Evolutionary conservation across 2,888 invertebrate genomes (phyloP).

Genomic region (Aspidiotus rigidus): DNA sequence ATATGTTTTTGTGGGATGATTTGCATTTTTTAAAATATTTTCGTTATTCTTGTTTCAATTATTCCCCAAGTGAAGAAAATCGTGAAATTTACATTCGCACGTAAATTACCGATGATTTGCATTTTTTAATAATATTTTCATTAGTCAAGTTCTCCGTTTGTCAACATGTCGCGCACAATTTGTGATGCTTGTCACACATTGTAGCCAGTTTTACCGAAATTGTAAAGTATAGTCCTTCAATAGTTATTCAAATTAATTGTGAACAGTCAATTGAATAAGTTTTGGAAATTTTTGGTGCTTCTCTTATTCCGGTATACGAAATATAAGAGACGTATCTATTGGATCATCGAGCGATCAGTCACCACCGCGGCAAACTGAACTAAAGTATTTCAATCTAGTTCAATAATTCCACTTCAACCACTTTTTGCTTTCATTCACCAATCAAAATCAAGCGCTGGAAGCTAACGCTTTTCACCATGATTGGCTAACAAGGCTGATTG

Average conservation of each 20-base stretch:
- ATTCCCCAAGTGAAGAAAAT: background rate
- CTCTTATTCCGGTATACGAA: background rate
- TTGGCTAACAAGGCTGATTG: no score
- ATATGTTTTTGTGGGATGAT: background rate
- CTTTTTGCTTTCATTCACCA: no score
- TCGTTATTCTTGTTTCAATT: background rate
- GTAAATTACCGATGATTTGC: background rate
- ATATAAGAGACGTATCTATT: background rate
- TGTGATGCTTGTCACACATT: background rate
- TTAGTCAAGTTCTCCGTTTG: background rate
- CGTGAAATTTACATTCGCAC: background rate
- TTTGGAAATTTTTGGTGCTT: background rate
- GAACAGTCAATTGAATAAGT: background rate
- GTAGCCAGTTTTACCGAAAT: conserved; percentile 2
- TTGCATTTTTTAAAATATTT: background rate
- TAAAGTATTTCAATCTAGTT: background rate
- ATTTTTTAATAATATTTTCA: background rate
- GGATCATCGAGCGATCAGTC: conserved; percentile 3
- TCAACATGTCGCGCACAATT: background rate
- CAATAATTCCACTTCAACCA: no score
- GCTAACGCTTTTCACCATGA: no score
- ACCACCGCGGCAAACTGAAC: background rate
- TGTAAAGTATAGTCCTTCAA: background rate
- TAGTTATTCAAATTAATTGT: background rate
- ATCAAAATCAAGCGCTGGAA: no score